Evolutionary conservation across 2,797 vertebrate genomes (phyloP), one percentile per base, ranked within the genome.

Genomic region (Myripristis jacobus): DNA sequence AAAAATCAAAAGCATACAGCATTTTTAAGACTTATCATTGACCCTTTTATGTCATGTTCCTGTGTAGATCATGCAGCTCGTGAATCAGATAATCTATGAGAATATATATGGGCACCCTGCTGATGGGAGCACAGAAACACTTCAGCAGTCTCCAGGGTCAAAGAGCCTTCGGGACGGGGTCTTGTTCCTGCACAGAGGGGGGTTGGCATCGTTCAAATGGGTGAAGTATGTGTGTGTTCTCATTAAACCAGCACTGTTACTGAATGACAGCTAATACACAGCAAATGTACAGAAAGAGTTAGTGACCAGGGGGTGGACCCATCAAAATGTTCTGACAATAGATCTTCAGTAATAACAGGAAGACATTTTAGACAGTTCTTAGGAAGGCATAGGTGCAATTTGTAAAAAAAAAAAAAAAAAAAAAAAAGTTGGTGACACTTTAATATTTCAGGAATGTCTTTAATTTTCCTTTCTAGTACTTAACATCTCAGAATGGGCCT

Each of bases 51-150:
- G 61, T 69, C 47, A 16, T 85, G 25, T 34, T 77, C 50, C 57
- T 31, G 47, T 51, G 27, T 56, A 96, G 95, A 93, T 96, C 10
- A 90, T 90, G 70, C 88, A 93, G 72, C 92, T 97, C 58, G 70
- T 96, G 70, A 94, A 93, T 87, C 91, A 89, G 79, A 90, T 95
- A 2, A 88, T 95, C 29, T 90, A 94, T 75, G 89, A 62, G 60
- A 96, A 95, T 85, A 94, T 92, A 0, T 90, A 70, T 79, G 78
- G 65, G 15, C 78, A 74, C 19, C 1, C 70, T 19, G 78, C 12
- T 1, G 88, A 86, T 18, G 10, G 18, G 2, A 36, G n/a, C 13
- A 54, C 55, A 31, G 87, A 88, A 19, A 24, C 38, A 19, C 41
- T 6, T 5, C 75, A 79, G 48, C 69, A 80, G 61, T 19, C 86